Evolutionary conservation across 2,113 vertebrate genomes (phyloP).

Genomic region (Monopterus albus): DNA sequence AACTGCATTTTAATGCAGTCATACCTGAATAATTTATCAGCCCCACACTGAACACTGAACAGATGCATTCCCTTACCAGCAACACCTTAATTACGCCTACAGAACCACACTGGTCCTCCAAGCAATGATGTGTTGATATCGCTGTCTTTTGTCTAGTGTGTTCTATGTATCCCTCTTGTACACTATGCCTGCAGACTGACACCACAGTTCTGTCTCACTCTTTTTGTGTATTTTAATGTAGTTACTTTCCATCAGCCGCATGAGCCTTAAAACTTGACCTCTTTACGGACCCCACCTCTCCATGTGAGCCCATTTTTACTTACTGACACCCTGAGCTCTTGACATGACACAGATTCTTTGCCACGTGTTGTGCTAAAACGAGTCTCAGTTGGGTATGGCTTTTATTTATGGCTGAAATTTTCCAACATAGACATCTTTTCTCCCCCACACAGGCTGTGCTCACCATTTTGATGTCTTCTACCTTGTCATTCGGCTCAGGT

Average conservation of each 20-base stretch:
- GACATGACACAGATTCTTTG: constrained; percentile 37
- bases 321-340: constrained; percentile 33
- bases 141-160: constrained; percentile 3
- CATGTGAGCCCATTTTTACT: constrained; percentile 28
- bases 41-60: constrained; percentile 49
- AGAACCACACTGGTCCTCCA: constrained; percentile 20
- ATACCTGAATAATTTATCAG: constrained; percentile 68
- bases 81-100: constrained; percentile 52
- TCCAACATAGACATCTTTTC: constrained; percentile 17
- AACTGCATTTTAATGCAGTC: constrained; percentile 58
- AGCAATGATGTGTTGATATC: no score
- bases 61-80: constrained; percentile 36
- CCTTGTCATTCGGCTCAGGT: constrained; percentile 70
- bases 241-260: constrained; percentile 22
- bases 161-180: constrained; percentile 10
- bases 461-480: constrained; percentile 29
- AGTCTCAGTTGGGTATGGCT: constrained; percentile 14
- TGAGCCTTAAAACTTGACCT: constrained; percentile 17
- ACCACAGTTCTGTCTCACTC: constrained; percentile 18
- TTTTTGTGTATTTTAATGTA: constrained; percentile 8
- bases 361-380: neutral
- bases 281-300: constrained; percentile 15
- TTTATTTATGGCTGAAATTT: constrained; percentile 27
- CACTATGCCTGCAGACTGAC: constrained; percentile 23
- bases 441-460: constrained; percentile 29